These are phyloP conservation scores for Orthosia gothica DNA, from an alignment of 2,888 invertebrate genomes.

Conservation along the genomic window DNA sequence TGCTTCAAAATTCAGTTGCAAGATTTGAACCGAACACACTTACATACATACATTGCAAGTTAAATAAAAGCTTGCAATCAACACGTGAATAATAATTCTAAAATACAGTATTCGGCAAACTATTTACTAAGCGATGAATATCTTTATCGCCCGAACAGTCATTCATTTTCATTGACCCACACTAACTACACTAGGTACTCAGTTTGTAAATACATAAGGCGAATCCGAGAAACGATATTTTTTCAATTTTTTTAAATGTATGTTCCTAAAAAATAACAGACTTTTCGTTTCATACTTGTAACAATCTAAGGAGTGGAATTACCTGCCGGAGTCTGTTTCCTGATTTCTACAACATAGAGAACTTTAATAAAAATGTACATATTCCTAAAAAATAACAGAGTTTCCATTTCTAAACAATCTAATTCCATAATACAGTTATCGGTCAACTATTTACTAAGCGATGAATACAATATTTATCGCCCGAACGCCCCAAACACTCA, in stretches of 20 bases:
- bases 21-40: too few relatives aligned
- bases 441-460: background rate
- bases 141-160: slow-evolving; percentile 12
- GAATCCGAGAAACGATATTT: too few relatives aligned
- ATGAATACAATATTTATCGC: slow-evolving; percentile 15
- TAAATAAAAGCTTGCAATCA: too few relatives aligned
- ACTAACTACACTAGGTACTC: too few relatives aligned
- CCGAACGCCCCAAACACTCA: slow-evolving; percentile 2
- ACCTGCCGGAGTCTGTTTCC: too few relatives aligned
- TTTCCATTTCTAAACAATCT: background rate
- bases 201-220: too few relatives aligned
- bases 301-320: background rate
- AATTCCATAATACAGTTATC: background rate
- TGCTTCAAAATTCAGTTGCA: too few relatives aligned
- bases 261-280: background rate
- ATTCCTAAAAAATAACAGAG: background rate
- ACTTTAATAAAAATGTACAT: background rate
- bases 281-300: background rate
- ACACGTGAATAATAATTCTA: too few relatives aligned
- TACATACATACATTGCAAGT: too few relatives aligned
- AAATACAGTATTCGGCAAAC: background rate
- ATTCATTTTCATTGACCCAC: slow-evolving; percentile 19
- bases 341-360: too few relatives aligned
- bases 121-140: background rate
- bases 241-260: background rate